Conservation (phyloP, 2,888 invertebrate species). For the Labia minor region DNA sequence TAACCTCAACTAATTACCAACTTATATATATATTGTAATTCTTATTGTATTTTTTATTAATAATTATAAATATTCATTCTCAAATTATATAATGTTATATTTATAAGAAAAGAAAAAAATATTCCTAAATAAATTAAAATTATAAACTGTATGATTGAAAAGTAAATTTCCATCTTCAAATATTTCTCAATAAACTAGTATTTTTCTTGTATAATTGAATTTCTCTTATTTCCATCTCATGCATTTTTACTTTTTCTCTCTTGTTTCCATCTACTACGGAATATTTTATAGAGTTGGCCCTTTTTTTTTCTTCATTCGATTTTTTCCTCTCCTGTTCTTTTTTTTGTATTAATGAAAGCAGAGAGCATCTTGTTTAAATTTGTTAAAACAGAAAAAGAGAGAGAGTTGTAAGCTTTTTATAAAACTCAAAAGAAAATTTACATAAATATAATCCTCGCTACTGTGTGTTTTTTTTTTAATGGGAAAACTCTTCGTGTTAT, state of each 20-base stretch:
- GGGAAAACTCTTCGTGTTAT: background rate
- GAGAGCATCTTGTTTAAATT: background rate
- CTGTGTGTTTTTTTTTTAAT: background rate
- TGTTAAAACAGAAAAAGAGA: background rate
- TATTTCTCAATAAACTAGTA: background rate
- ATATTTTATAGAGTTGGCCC: background rate
- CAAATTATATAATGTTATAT: no score
- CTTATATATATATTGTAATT: background rate
- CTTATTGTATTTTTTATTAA: background rate
- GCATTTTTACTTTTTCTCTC: background rate
- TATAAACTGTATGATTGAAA: no score
- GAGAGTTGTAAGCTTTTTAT: background rate
- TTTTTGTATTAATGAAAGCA: background rate
- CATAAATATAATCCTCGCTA: background rate
- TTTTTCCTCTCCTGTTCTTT: no score
- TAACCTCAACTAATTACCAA: no score
- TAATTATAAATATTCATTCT: no score
- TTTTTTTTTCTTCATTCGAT: background rate
- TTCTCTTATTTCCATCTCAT: constrained; percentile 13
- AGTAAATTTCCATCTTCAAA: background rate
- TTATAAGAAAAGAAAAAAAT: no score
- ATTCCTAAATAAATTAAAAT: no score
- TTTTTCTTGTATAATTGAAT: background rate
- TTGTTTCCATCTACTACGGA: background rate
- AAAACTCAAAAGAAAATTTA: background rate